These are phyloP conservation scores for Platichthys flesus DNA, from an alignment of 2,113 vertebrate genomes.

Conservation along the genomic window DNA sequence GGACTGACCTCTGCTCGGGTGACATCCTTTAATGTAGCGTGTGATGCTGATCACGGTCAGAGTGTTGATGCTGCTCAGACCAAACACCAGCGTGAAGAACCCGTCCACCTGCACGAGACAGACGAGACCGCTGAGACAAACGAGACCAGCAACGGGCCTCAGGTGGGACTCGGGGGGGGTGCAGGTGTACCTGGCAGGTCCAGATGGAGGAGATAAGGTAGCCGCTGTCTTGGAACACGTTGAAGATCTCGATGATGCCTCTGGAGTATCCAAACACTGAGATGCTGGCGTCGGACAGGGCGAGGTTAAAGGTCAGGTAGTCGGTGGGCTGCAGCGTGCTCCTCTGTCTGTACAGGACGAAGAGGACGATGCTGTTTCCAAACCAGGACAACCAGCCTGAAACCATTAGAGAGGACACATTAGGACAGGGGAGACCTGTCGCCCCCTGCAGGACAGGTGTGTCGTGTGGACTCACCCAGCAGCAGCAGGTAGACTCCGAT, in stretches of 20 bases:
- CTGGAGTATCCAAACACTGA: slow-evolving; percentile 72
- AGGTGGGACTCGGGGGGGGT: neutral
- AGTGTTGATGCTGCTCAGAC: slow-evolving; percentile 88
- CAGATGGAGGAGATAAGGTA: slow-evolving; percentile 67
- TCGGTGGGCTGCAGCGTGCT: slow-evolving; percentile 56
- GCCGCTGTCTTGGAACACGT: slow-evolving; percentile 58
- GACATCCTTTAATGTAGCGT: slow-evolving; percentile 86
- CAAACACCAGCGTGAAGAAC: slow-evolving; percentile 87
- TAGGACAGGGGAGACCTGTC: neutral
- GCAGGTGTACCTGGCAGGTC: slow-evolving; percentile 66
- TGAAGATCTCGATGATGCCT: slow-evolving; percentile 73
- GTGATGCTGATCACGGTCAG: slow-evolving; percentile 88
- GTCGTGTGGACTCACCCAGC: slow-evolving; percentile 48
- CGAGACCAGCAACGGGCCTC: neutral
- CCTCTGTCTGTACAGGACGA: slow-evolving; percentile 61
- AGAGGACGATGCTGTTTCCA: slow-evolving; percentile 71
- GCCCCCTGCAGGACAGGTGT: neutral
- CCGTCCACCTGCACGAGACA: slow-evolving; percentile 86
- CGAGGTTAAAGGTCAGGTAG: slow-evolving; percentile 70
- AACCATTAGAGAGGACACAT: neutral
- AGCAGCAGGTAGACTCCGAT: slow-evolving; percentile 71
- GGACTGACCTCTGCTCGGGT: slow-evolving; percentile 80
- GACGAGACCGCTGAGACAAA: neutral
- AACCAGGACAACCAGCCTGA: slow-evolving; percentile 74
- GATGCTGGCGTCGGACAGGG: slow-evolving; percentile 68